phyloP scores from a whole-genome alignment of 2,113 vertebrate species.

The Lates calcarifer region DNA sequence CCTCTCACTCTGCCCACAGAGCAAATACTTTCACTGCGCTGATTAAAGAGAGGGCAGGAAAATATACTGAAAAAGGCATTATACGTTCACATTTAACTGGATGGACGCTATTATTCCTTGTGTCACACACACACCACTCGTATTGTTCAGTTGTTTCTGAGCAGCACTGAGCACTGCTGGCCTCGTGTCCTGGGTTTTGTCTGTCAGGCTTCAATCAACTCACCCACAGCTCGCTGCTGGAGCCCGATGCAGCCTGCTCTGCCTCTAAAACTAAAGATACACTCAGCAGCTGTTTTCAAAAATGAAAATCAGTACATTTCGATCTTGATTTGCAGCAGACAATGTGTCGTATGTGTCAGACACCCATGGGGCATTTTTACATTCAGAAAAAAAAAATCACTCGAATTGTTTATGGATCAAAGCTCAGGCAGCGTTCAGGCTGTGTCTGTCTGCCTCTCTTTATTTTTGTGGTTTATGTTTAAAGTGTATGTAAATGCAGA shows the following conservation, averaged over 20 bases:
- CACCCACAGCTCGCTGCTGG: neutral
- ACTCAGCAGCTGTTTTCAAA: neutral
- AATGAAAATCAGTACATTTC: neutral
- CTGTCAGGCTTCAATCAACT: neutral
- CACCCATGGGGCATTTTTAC: neutral
- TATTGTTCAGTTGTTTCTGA: neutral
- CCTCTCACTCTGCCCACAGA: constrained; percentile 39
- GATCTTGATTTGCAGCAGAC: neutral
- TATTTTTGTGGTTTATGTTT: neutral
- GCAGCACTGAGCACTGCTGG: no score
- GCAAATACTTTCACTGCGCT: constrained; percentile 33
- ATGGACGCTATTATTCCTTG: no score
- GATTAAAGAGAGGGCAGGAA: neutral
- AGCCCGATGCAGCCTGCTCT: neutral
- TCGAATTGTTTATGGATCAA: neutral
- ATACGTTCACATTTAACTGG: neutral
- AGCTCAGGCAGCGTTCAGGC: neutral
- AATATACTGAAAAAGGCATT: neutral
- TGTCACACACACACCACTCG: no score
- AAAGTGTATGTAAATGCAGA: neutral
- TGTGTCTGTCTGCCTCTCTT: neutral
- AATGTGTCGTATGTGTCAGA: neutral
- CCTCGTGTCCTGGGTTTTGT: neutral
- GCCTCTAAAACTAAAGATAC: neutral
- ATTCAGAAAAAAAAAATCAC: neutral